Evolutionary conservation across 1,140 invertebrate genomes (phyloP), one percentile per base, ranked within the genome.

Genomic region (Kradibia gibbosae): DNA sequence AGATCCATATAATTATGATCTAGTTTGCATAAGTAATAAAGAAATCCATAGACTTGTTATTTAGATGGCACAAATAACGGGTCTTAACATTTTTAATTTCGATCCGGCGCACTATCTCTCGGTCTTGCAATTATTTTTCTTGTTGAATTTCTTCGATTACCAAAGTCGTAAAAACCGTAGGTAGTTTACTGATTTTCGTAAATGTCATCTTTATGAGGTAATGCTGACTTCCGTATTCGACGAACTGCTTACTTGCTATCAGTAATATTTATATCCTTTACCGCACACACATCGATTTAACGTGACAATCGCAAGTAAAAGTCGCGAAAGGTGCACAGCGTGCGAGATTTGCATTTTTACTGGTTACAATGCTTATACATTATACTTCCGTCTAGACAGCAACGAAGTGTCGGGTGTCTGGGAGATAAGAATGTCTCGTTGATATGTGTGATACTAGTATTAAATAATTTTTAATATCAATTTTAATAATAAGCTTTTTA

Each of bases 331-430:
- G 60, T 62, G 15, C 4, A 20, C 7, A 62, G 20, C 25, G 2
- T 31, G 60, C 60, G 34, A 62, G 15, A 15, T 34, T 62, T 62
- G 60, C 60, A 62, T 10, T 62, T 36, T 62, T 20, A 31, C 60
- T 62, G 60, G 13, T 62, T 34, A 34, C 3, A 13, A 4, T 4
- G 25, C 1, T 62, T 60, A n/a, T 62, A 31, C 13, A 20, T 62
- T 62, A 62, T 36, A 67, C 34, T 67, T 39, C 34, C 62, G 62
- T 67, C 62, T 67, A 67, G 62, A 67, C 34, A 13, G 34, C 11
- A n/a, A 20, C n/a, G 62, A 28, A 31, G 62, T 67, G 13, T 67
- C 34, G 34, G 17, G 31, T 65, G 20, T 5, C 62, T 8, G 8
- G 13, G 11, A 67, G 62, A 67, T 67, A 67, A 67, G 34, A 67